Percentiles rank a stretch among this genome's conserved stretches.
phyloP scores from a whole-genome alignment of 1,140 invertebrate genomes.

The Magallana angulata region DNA sequence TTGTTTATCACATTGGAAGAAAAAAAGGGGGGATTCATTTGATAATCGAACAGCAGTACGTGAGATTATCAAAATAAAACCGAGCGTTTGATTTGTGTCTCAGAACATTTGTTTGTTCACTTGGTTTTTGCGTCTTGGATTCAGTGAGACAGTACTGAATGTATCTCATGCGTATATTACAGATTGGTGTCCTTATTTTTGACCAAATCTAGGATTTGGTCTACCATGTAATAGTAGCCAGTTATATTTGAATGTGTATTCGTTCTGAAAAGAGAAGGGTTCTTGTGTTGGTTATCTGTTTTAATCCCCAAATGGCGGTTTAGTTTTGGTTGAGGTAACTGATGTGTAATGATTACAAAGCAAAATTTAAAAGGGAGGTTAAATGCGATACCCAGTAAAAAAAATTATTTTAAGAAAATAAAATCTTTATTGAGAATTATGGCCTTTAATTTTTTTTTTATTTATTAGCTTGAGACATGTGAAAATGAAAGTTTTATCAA shows the following conservation, averaged over 20 bases:
- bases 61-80: too few species aligned
- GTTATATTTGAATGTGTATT: conserved; percentile 9
- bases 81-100: too few species aligned
- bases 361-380: background rate
- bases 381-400: background rate
- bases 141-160: too few species aligned
- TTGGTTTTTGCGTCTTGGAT: too few species aligned
- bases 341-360: conserved; percentile 27
- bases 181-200: background rate
- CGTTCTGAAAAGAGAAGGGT: background rate
- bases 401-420: background rate
- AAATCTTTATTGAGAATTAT: too few species aligned
- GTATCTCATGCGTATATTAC: too few species aligned
- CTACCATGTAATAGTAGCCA: background rate
- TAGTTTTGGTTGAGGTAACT: conserved; percentile 1
- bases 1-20: background rate
- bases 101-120: too few species aligned
- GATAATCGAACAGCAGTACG: too few species aligned
- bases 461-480: too few species aligned
- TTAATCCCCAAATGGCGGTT: background rate
- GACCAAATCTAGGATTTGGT: background rate
- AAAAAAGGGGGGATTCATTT: too few species aligned
- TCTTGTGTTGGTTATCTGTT: background rate
- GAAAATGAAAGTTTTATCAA: too few species aligned
- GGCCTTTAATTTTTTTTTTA: too few species aligned